phyloP scores from a whole-genome alignment of 2,113 vertebrate genomes.

The Tachysurus vachellii region DNA sequence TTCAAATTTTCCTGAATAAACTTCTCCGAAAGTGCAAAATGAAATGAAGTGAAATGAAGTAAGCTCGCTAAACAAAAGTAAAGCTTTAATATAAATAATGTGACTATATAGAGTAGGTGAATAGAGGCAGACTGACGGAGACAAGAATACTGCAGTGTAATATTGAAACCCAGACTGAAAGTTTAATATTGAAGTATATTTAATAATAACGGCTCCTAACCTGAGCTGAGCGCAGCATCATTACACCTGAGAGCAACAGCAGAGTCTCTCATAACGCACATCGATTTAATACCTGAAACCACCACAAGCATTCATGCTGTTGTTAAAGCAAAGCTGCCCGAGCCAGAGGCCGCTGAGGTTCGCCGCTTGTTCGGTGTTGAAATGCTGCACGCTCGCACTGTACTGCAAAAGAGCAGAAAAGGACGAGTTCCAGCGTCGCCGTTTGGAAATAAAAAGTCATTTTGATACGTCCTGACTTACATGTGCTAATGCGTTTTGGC shows the following conservation, averaged over 20 bases:
- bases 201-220: conserved; percentile 33
- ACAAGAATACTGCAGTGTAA: background rate
- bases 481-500: conserved; percentile 40
- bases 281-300: conserved; percentile 29
- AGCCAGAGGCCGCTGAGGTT: background rate
- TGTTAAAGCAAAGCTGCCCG: background rate
- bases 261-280: conserved; percentile 12
- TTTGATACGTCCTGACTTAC: conserved; percentile 38
- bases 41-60: background rate
- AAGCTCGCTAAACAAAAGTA: background rate
- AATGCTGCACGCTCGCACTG: background rate
- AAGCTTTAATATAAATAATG: background rate
- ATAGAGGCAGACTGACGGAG: conserved; percentile 22
- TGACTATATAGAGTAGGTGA: background rate
- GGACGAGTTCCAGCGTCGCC: background rate
- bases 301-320: background rate
- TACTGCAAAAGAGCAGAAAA: background rate
- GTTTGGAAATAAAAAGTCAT: conserved; percentile 3
- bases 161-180: conserved; percentile 18
- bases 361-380: background rate
- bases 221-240: background rate
- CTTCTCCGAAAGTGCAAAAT: background rate
- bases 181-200: conserved; percentile 26
- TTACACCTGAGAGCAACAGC: conserved; percentile 29
- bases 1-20: background rate